Conservation (phyloP, 2,113 vertebrate genomes). For the Polypterus senegalus region DNA sequence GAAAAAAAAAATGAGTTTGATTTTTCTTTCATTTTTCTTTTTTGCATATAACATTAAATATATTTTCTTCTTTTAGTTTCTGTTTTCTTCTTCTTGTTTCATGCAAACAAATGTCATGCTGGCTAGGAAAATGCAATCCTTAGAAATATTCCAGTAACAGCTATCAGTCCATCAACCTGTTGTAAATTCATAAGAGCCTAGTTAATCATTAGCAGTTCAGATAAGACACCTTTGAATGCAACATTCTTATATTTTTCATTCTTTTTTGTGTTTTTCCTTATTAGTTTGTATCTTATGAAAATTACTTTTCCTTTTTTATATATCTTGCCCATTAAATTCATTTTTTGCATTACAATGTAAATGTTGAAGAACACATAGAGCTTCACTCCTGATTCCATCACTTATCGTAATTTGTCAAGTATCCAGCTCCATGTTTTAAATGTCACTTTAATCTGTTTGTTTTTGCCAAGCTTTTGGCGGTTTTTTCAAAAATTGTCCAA, state of each 20-base stretch:
- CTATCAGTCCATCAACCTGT: conserved; percentile 8
- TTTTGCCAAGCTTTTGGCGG: too few relatives aligned
- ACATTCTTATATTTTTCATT: conserved; percentile 13
- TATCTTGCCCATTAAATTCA: too few relatives aligned
- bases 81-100: too few relatives aligned
- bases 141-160: conserved; percentile 22
- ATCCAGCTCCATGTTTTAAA: too few relatives aligned
- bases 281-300: conserved; percentile 13
- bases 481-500: too few relatives aligned
- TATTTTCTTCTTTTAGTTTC: conserved; percentile 28
- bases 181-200: conserved; percentile 2
- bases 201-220: conserved; percentile 5
- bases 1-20: too few relatives aligned
- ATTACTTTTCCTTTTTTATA: not conserved
- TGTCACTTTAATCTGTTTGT: too few relatives aligned
- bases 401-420: too few relatives aligned
- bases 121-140: conserved; percentile 33
- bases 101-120: conserved; percentile 38
- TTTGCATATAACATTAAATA: conserved; percentile 39
- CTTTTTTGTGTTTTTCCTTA: conserved; percentile 13
- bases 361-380: too few relatives aligned
- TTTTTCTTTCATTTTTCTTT: too few relatives aligned
- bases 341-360: too few relatives aligned
- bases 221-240: conserved; percentile 7
- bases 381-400: too few relatives aligned